Conservation (phyloP, 2,888 invertebrate species). For the Andrena bicolor region DNA sequence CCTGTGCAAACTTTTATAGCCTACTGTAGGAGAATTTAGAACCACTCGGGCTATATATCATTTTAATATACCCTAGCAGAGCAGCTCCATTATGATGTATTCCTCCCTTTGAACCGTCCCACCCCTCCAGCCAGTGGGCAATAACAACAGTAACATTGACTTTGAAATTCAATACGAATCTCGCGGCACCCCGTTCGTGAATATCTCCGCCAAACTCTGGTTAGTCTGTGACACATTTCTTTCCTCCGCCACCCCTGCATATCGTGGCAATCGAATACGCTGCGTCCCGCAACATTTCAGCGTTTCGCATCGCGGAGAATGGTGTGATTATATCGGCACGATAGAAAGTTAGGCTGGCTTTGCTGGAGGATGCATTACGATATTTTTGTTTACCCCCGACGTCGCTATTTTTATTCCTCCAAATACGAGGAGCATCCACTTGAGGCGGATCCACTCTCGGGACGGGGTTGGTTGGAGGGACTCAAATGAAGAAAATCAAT, state of each 20-base stretch:
- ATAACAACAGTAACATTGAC: not conserved
- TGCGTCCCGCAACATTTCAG: not conserved
- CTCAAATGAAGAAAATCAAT: conserved; percentile 77
- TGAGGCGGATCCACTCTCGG: conserved; percentile 11
- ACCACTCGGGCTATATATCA: not conserved
- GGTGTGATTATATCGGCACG: conserved; percentile 35
- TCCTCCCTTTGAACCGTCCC: not conserved
- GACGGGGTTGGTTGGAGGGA: conserved; percentile 1
- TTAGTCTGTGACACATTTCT: not conserved
- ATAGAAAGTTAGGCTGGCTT: conserved; percentile 36
- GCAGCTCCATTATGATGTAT: conserved; percentile 18
- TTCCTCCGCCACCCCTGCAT: not conserved
- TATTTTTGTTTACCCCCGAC: conserved; percentile 53
- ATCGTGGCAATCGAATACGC: conserved; percentile 13
- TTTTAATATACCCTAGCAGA: not conserved
- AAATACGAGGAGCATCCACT: conserved; percentile 36
- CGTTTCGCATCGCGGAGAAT: conserved; percentile 8
- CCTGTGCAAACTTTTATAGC: not conserved
- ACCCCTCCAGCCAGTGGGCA: not conserved
- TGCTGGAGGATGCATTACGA: conserved; percentile 13
- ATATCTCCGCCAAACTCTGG: not conserved
- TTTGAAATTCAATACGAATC: not conserved
- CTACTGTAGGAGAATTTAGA: not conserved
- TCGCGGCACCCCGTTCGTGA: not conserved
- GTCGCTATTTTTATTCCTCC: conserved; percentile 37